These are phyloP conservation scores for Biston betularia DNA, from an alignment of 2,888 invertebrate genomes.

Conservation along the genomic window DNA sequence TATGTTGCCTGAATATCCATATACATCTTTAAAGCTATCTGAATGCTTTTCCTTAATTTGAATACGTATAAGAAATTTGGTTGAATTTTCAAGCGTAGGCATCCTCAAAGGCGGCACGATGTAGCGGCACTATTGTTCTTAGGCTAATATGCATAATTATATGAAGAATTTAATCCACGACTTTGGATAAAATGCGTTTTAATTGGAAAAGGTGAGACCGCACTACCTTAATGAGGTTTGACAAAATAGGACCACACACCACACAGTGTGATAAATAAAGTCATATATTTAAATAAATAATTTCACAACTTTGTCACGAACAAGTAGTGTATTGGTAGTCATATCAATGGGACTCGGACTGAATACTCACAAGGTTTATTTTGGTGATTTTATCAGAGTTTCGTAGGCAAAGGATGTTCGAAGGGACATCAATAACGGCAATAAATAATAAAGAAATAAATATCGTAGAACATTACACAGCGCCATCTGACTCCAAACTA, in stretches of 20 bases:
- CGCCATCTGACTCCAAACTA: no score
- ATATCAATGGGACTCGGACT: not conserved
- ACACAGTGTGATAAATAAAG: constrained; percentile 59
- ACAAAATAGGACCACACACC: constrained; percentile 58
- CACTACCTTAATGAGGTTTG: constrained; percentile 28
- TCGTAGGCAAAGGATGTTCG: not conserved
- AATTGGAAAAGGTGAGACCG: constrained; percentile 37
- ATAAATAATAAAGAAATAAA: no score
- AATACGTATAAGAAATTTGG: constrained; percentile 31
- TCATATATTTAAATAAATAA: no score
- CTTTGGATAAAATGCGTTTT: constrained; percentile 39
- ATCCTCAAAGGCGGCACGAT: constrained; percentile 38
- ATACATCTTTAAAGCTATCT: not conserved
- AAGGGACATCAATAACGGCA: no score
- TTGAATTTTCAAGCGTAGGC: constrained; percentile 23
- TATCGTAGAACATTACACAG: no score
- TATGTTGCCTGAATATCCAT: not conserved
- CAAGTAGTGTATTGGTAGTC: constrained; percentile 30
- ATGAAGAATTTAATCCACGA: constrained; percentile 43
- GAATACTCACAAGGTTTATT: not conserved
- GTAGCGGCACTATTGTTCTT: constrained; percentile 44
- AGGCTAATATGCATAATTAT: constrained; percentile 42
- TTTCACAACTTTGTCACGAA: constrained; percentile 60
- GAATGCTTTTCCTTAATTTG: constrained; percentile 20
- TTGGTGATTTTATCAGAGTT: not conserved